phyloP scores from a whole-genome alignment of 2,113 vertebrate species.

The Heteronetta atricapilla region DNA sequence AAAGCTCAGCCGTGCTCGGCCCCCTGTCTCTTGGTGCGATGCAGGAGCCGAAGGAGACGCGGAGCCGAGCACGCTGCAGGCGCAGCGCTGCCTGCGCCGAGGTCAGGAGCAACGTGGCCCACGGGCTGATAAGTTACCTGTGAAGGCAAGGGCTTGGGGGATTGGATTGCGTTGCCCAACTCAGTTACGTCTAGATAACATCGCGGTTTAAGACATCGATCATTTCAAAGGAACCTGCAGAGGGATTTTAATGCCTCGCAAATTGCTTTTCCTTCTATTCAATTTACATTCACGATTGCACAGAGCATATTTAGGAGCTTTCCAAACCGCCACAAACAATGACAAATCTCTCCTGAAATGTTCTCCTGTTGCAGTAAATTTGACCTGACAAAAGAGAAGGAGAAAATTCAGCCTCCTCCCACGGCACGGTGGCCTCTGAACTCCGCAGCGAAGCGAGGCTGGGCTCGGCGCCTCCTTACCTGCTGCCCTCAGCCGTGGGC shows the following conservation, averaged over 20 bases:
- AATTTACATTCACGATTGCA: constrained; percentile 74
- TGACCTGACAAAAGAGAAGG: constrained; percentile 46
- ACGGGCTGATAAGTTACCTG: constrained; percentile 7
- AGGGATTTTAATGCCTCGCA: constrained; percentile 73
- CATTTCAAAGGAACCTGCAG: constrained; percentile 69
- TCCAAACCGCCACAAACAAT: constrained; percentile 70
- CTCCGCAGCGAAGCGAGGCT: background rate
- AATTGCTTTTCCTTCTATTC: constrained; percentile 77
- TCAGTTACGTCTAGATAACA: constrained; percentile 55
- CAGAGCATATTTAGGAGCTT: constrained; percentile 73
- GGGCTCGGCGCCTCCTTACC: background rate
- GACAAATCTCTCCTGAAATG: constrained; percentile 66
- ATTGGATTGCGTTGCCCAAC: constrained; percentile 47
- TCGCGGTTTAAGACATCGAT: constrained; percentile 68
- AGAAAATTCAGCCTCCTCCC: constrained; percentile 6
- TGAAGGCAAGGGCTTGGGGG: constrained; percentile 27
- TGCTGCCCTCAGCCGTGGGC: background rate
- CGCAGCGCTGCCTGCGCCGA: background rate
- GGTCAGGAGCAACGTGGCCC: background rate
- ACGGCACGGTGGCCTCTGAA: background rate
- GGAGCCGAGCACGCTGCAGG: background rate
- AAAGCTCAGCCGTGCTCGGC: fast-evolving
- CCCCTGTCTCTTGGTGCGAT: fast-evolving
- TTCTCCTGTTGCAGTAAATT: constrained; percentile 65
- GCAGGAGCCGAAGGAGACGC: fast-evolving